Evolutionary conservation across 2,888 invertebrate genomes (phyloP), one percentile per base, ranked within the genome.

Genomic region (Horisme vitalbata): DNA sequence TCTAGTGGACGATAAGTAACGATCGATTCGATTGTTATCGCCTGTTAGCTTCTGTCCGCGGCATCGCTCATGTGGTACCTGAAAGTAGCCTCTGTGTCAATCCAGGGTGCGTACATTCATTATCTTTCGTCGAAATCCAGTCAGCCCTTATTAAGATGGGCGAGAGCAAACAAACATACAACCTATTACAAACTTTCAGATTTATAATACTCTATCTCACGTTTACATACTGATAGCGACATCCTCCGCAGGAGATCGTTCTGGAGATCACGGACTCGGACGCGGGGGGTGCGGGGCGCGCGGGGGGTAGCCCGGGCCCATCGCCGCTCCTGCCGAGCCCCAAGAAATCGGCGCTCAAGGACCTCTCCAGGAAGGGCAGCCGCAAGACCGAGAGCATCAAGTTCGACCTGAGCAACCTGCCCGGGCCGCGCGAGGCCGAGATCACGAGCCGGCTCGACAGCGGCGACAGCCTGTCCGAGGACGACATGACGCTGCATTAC

Each of bases 331-430:
- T 61, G 2, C 61, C 58, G 6, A 75, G 65, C 37, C 79, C 83
- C 0, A 73, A 63, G 35, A 87, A 88, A 46, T 88, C 89, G 0
- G 78, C 87, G 0, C 71, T 86, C 13, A 83, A 77, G 39, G 75
- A 82, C 33, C 79, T 78, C 3, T 55, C 67, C 0, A 75, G 74
- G 45, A 68, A 60, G 13, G 63, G 55, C 9, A 33, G 45, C 4
- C 70, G 81, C 27, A 86, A 83, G 51, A 71, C 68, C 0, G 88
- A 87, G 15, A 82, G 83, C 5, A 90, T 89, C 30, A 84, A 83
- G 37, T 87, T 89, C 46, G 88, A 90, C 46, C 59, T 88, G 3
- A 84, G 84, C 52, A 85, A 87, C 54, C 55, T 88, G 1, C n/a
- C n/a, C n/a, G 77, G 79, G 23, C 58, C 46, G 12, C 43, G 48